Conservation (phyloP, 2,888 invertebrate genomes). For the Polyommatus iphigenia region DNA sequence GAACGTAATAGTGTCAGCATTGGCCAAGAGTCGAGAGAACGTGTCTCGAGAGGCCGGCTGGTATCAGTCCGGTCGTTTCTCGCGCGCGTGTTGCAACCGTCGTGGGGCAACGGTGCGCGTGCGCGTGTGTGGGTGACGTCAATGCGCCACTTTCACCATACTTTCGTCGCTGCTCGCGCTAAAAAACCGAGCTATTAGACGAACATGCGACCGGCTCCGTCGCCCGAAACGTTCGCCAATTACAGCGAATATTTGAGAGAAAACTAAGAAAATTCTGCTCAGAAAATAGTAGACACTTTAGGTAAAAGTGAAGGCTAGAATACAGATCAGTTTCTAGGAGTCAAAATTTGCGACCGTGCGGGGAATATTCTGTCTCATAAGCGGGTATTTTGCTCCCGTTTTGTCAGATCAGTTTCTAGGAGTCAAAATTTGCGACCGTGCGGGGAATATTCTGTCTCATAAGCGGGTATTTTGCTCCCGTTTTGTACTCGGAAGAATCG, state of each 20-base stretch:
- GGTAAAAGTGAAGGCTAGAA: background rate
- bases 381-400: background rate
- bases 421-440: background rate
- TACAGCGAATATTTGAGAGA: background rate
- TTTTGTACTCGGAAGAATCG: background rate
- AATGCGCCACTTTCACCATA: conserved; percentile 79
- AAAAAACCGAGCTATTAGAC: conserved; percentile 74
- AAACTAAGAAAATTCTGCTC: background rate
- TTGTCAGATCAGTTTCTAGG: background rate
- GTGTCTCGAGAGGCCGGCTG: conserved; percentile 71
- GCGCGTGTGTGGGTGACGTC: conserved; percentile 77
- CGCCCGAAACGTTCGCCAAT: conserved; percentile 55
- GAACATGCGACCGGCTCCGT: conserved; percentile 69
- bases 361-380: background rate
- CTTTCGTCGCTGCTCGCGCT: conserved; percentile 78
- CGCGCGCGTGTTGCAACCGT: conserved; percentile 44
- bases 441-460: background rate
- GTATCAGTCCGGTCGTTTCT: conserved; percentile 69
- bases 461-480: background rate
- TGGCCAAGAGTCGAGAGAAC: conserved; percentile 64
- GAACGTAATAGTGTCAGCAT: conserved; percentile 18
- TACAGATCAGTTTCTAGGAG: background rate
- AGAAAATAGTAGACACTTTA: background rate
- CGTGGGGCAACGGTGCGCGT: conserved; percentile 58
- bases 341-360: background rate